A percentile compares a stretch with the other conserved stretches of the same genome.
Conservation (phyloP, 2,797 vertebrate species). For the Halcyon badia region DNA sequence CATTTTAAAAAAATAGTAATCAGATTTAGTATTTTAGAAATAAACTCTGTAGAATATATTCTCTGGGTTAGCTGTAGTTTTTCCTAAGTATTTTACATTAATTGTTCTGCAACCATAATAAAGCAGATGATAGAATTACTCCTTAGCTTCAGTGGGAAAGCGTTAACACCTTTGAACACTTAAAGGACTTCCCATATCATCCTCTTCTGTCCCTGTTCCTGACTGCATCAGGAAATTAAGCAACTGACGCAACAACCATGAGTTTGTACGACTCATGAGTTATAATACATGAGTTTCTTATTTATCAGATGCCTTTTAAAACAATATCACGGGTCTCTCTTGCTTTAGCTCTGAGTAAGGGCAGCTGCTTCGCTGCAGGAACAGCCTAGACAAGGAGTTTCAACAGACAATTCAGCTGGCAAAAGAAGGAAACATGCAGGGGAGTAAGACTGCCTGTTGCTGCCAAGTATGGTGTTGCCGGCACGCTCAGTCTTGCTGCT, state of each 20-base stretch:
- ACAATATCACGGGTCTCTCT: not conserved
- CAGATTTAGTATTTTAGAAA: slow-evolving; percentile 64
- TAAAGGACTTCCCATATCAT: not conserved
- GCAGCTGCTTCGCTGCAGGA: not conserved
- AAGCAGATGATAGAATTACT: not conserved
- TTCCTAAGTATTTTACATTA: slow-evolving; percentile 58
- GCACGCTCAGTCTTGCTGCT: not conserved
- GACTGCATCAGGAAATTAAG: not conserved
- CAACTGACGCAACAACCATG: not conserved
- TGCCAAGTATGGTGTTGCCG: not conserved
- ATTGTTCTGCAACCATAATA: not conserved
- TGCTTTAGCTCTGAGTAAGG: not conserved
- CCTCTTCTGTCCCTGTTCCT: not conserved
- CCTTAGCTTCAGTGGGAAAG: not conserved
- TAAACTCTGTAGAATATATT: slow-evolving; percentile 69
- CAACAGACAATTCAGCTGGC: not conserved
- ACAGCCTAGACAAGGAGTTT: not conserved
- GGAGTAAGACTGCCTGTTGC: not conserved
- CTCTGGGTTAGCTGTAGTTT: slow-evolving; percentile 57
- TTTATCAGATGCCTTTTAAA: slow-evolving; percentile 8
- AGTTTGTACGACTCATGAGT: not conserved
- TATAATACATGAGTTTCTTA: not conserved
- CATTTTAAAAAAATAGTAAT: slow-evolving; percentile 68
- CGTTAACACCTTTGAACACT: not conserved
- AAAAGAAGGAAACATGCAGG: not conserved